A percentile compares a stretch with the other conserved stretches of the same genome.
Evolutionary conservation across 2,113 vertebrate species (phyloP).

Genomic region (Pavo muticus): DNA sequence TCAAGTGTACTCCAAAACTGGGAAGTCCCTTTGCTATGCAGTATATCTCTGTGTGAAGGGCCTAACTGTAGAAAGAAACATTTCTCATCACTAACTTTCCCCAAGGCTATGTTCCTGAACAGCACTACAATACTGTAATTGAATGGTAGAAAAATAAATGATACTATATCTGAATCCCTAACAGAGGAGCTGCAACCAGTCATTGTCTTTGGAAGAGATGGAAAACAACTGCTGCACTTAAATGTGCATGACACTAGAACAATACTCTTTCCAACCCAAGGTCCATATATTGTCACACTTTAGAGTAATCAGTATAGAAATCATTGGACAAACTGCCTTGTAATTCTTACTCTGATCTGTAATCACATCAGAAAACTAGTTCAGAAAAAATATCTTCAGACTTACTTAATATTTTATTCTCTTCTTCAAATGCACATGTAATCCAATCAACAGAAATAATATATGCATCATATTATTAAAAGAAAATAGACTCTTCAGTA

Average conservation of each 20-base stretch:
- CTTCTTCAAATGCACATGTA: slow-evolving; percentile 22
- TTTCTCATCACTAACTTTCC: neutral
- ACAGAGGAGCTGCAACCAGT: neutral
- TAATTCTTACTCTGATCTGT: neutral
- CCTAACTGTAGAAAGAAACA: neutral
- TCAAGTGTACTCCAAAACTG: neutral
- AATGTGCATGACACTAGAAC: neutral
- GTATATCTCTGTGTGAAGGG: neutral
- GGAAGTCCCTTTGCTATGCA: neutral
- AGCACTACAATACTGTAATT: neutral
- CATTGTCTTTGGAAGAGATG: neutral
- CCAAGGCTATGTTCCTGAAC: neutral
- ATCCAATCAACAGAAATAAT: slow-evolving; percentile 18
- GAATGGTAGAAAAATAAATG: neutral
- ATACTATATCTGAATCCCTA: neutral
- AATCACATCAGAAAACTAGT: neutral
- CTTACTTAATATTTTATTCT: neutral
- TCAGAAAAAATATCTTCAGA: neutral
- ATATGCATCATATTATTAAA: slow-evolving; percentile 21
- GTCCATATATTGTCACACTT: neutral
- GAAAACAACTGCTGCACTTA: neutral
- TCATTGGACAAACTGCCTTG: neutral
- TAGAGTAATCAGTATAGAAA: neutral
- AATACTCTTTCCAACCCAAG: neutral
- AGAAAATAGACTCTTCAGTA: slow-evolving; percentile 13